Conservation (phyloP, 2,797 vertebrate species). For the Alectoris magna region DNA sequence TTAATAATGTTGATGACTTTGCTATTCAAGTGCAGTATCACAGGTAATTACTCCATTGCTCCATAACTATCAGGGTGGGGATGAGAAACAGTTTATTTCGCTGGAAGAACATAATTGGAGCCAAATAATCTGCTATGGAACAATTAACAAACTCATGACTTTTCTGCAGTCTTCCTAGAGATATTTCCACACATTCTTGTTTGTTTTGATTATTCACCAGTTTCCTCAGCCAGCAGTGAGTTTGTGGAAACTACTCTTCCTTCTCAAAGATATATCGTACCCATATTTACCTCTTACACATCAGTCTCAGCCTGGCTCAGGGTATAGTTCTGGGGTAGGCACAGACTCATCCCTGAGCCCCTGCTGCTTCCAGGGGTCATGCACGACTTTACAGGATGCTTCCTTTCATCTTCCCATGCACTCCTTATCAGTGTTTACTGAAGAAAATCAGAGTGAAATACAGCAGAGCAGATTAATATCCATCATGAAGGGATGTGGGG, state of each 20-base stretch:
- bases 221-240: not conserved
- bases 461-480: not conserved
- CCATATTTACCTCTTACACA: not conserved
- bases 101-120: not conserved
- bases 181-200: not conserved
- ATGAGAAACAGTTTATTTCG: constrained; percentile 14
- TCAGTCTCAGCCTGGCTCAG: not conserved
- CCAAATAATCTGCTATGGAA: not conserved
- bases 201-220: not conserved
- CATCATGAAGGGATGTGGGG: not conserved
- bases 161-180: not conserved
- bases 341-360: not conserved
- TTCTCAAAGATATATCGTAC: not conserved
- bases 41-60: not conserved
- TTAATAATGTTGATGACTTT: not conserved
- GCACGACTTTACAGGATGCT: not conserved
- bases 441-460: not conserved
- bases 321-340: not conserved
- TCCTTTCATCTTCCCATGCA: not conserved
- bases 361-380: not conserved
- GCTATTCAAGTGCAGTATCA: not conserved
- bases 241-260: not conserved
- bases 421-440: not conserved
- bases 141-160: not conserved
- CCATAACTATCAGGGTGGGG: not conserved